A percentile compares a stretch with the other conserved stretches of the same genome.
Evolutionary conservation across 2,888 invertebrate genomes (phyloP).

Genomic region (Helicoverpa assulta): DNA sequence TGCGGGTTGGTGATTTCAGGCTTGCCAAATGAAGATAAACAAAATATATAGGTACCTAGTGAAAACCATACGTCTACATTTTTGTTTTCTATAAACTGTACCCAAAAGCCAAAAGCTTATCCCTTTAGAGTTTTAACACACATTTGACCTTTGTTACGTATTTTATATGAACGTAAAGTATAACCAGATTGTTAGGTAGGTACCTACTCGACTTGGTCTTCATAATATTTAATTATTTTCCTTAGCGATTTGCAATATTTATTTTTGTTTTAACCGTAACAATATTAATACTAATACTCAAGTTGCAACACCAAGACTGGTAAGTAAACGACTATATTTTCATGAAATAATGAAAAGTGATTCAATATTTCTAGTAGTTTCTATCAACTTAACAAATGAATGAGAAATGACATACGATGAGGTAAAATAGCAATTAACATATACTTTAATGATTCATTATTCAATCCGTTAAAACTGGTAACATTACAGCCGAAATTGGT

Average conservation of each 20-base stretch:
- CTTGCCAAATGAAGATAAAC: too few relatives aligned
- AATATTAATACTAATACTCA: too few relatives aligned
- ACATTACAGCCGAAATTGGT: too few relatives aligned
- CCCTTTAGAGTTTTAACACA: neutral
- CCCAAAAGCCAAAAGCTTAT: neutral
- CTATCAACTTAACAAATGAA: neutral
- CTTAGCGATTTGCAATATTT: conserved; percentile 34
- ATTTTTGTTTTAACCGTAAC: conserved; percentile 20
- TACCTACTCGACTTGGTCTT: conserved; percentile 15
- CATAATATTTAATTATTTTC: conserved; percentile 42
- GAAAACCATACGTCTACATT: neutral
- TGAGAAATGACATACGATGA: neutral
- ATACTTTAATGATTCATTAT: neutral
- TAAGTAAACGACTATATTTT: neutral
- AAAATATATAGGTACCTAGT: too few relatives aligned
- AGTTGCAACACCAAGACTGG: too few relatives aligned
- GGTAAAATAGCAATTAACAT: neutral
- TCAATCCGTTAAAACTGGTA: too few relatives aligned
- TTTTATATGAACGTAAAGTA: neutral
- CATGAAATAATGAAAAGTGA: neutral
- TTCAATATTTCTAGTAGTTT: neutral
- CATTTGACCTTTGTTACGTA: neutral
- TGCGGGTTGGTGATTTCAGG: too few relatives aligned
- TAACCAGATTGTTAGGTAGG: neutral
- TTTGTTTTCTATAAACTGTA: neutral